Evolutionary conservation across 2,888 invertebrate genomes (phyloP), one percentile per base, ranked within the genome.

Genomic region (Neoaliturus tenellus): DNA sequence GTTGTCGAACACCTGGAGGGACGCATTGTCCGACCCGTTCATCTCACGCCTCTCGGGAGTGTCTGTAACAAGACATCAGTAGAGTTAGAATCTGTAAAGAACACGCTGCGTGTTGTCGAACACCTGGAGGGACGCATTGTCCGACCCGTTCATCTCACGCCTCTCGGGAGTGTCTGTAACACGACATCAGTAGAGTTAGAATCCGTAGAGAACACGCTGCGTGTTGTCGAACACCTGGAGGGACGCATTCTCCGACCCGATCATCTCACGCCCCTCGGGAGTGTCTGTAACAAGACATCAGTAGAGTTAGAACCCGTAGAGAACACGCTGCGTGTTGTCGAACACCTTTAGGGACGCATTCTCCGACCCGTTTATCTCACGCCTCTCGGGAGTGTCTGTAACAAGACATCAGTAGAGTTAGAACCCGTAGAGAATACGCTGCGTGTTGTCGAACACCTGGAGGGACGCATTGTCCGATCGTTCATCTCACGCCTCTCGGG

Each of bases 151-250:
- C 73, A 75, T 75, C 73, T 48, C 73, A 75, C 28, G 1, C 69
- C 33, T 20, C 71, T 44, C 0, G 62, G 10, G 62, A 62, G 10
- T 28, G 14, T 28, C 62, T 62, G 62, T 17, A 62, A 62, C 62
- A 96, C 93, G 0, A 44, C 0, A 94, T 96, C 95, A 96, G 89
- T 95, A 96, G 4, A 93, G 89, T 84, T 91, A 90, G 14, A 90
- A 85, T 41, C 87, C 87, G 33, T 87, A 85, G 78, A 89, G 87
- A 17, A 89, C 81, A 3, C 83, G 75, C 58, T 58, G 80, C 25
- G 80, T 62, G 39, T 58, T 58, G 35, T 58, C 23, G 6, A 12
- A 69, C 33, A 4, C 17, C 69, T 69, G 69, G 33, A 69, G 69
- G 14, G 48, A 14, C 48, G 48, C 8, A 31, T 69, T 31, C 33